Percentiles rank a stretch among this genome's conserved stretches.
Evolutionary conservation across 2,888 invertebrate genomes (phyloP).

Genomic region (Gibbula magus): DNA sequence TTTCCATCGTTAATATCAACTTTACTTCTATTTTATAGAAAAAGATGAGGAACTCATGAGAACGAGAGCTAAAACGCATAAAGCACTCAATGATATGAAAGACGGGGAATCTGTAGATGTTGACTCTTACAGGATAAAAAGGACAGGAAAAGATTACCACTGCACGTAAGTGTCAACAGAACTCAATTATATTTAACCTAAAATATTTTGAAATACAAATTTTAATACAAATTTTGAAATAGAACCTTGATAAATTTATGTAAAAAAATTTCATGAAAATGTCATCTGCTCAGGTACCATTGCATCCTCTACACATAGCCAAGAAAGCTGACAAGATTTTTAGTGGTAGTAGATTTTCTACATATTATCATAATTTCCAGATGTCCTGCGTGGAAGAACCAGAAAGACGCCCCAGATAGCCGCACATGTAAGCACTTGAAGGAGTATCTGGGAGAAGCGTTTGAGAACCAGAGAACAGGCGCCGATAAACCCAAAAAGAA

Average conservation of each 20-base stretch:
- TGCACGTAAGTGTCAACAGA: constrained; percentile 63
- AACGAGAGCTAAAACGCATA: constrained; percentile 31
- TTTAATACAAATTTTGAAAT: no score
- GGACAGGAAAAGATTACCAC: constrained; percentile 60
- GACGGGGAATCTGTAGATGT: constrained; percentile 61
- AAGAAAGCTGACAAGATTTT: not conserved
- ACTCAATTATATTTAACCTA: no score
- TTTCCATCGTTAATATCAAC: not conserved
- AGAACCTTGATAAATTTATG: not conserved
- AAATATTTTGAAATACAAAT: no score
- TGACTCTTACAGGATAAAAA: constrained; percentile 55
- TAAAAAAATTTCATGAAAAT: not conserved
- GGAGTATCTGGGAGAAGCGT: constrained; percentile 66
- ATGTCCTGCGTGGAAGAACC: constrained; percentile 54
- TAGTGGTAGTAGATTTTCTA: not conserved
- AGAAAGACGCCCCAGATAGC: constrained; percentile 51
- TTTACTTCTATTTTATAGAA: not conserved
- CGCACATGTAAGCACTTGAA: constrained; percentile 69
- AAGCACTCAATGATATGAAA: constrained; percentile 54
- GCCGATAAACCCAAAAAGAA: constrained; percentile 47
- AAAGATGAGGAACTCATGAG: constrained; percentile 25
- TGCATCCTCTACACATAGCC: no score
- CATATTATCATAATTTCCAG: constrained; percentile 39
- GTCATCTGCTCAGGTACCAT: not conserved
- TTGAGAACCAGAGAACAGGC: constrained; percentile 57